Percentiles rank a stretch among this genome's conserved stretches.
phyloP scores from a whole-genome alignment of 1,140 invertebrate genomes.

The Diabrotica virgifera region DNA sequence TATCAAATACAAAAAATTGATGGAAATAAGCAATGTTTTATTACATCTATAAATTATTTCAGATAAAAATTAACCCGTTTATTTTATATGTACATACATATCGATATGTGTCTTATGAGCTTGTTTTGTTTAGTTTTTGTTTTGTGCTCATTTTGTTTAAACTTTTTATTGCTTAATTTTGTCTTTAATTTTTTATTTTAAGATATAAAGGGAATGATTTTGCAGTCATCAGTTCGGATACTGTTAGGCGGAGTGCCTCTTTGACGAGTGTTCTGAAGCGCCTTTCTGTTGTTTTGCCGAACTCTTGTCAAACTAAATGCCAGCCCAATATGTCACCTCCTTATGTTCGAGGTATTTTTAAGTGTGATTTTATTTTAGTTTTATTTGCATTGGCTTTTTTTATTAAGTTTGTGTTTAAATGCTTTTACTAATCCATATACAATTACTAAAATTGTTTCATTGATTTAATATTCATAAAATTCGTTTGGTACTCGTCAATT shows the following conservation, averaged over 20 bases:
- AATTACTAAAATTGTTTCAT: no score
- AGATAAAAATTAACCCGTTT: no score
- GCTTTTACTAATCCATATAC: no score
- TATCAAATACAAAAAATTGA: no score
- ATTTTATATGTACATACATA: no score
- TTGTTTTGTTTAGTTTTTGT: constrained; percentile 13
- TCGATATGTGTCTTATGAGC: neutral
- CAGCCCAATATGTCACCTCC: constrained; percentile 59
- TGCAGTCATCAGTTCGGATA: constrained; percentile 38
- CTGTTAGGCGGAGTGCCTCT: constrained; percentile 38
- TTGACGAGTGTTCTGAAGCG: constrained; percentile 59
- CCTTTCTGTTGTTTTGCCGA: constrained; percentile 63
- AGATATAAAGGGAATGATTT: constrained; percentile 48
- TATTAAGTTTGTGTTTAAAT: no score
- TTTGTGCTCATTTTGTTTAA: neutral
- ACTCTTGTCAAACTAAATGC: constrained; percentile 68
- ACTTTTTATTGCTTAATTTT: constrained; percentile 33
- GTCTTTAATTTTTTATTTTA: constrained; percentile 53
- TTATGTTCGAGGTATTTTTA: constrained; percentile 63
- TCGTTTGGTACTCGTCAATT: no score
- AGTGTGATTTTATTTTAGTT: no score
- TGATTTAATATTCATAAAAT: no score
- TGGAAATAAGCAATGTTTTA: no score
- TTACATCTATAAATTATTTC: no score
- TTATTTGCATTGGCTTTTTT: no score